Evolutionary conservation across 1,140 invertebrate genomes (phyloP).

Genomic region (Hylaeus volcanicus): DNA sequence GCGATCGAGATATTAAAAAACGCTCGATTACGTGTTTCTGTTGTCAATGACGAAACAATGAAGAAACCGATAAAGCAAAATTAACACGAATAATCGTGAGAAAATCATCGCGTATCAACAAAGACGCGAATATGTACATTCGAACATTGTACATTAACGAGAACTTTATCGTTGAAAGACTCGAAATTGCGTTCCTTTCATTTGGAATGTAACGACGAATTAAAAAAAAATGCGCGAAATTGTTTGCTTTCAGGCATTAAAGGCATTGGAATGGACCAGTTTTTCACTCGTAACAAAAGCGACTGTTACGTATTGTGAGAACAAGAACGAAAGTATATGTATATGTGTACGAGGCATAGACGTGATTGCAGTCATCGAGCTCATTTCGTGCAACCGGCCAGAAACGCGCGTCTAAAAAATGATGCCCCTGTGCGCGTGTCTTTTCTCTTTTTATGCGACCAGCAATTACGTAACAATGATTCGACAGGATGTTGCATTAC

Average conservation of each 20-base stretch:
- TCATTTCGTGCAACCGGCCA: slow-evolving; percentile 23
- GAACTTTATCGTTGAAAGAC: too few species aligned
- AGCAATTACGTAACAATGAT: slow-evolving; percentile 12
- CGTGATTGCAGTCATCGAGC: slow-evolving; percentile 30
- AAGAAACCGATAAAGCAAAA: too few species aligned
- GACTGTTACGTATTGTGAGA: slow-evolving; percentile 9
- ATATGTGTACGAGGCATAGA: neutral
- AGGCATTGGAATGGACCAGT: neutral
- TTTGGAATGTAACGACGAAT: neutral
- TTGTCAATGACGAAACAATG: too few species aligned
- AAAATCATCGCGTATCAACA: too few species aligned
- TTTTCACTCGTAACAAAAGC: neutral
- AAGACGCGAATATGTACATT: too few species aligned
- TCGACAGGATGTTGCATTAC: slow-evolving; percentile 46
- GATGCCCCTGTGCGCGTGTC: neutral
- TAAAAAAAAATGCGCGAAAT: neutral
- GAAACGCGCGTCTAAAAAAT: neutral
- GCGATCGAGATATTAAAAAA: too few species aligned
- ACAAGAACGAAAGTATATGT: slow-evolving; percentile 23
- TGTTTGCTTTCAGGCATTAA: neutral
- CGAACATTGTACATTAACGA: too few species aligned
- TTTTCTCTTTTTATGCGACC: neutral
- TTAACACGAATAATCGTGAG: too few species aligned
- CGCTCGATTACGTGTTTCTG: too few species aligned
- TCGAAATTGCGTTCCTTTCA: neutral